Conservation (phyloP, 2,113 vertebrate species). For the Poicephalus meyeri region DNA sequence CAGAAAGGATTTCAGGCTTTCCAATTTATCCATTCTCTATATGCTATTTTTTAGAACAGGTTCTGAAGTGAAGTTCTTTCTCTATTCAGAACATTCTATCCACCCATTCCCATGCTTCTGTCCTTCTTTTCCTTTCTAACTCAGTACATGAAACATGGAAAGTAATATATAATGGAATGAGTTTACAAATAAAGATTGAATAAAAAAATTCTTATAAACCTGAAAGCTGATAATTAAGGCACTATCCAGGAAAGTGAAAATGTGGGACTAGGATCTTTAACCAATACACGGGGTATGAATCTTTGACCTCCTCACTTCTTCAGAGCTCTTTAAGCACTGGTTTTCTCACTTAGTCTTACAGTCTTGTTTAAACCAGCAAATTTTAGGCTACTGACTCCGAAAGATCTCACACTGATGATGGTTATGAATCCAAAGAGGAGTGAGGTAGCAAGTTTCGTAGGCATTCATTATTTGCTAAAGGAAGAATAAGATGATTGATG, state of each 20-base stretch:
- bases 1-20: not conserved
- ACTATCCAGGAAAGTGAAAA: not conserved
- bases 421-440: not conserved
- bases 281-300: not conserved
- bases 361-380: not conserved
- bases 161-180: not conserved
- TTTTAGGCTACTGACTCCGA: not conserved
- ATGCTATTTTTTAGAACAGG: not conserved
- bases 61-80: not conserved
- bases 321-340: not conserved
- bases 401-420: not conserved
- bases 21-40: not conserved
- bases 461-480: not conserved
- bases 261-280: not conserved
- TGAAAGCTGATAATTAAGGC: not conserved
- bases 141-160: not conserved
- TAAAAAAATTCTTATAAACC: not conserved
- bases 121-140: not conserved
- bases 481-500: not conserved
- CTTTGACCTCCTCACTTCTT: not conserved
- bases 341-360: not conserved
- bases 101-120: not conserved
- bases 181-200: not conserved
- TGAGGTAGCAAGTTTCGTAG: fast-evolving
- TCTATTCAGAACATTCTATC: not conserved